Evolutionary conservation across 1,140 invertebrate genomes (phyloP), one percentile per base, ranked within the genome.

Genomic region (Lanistes nyassanus): DNA sequence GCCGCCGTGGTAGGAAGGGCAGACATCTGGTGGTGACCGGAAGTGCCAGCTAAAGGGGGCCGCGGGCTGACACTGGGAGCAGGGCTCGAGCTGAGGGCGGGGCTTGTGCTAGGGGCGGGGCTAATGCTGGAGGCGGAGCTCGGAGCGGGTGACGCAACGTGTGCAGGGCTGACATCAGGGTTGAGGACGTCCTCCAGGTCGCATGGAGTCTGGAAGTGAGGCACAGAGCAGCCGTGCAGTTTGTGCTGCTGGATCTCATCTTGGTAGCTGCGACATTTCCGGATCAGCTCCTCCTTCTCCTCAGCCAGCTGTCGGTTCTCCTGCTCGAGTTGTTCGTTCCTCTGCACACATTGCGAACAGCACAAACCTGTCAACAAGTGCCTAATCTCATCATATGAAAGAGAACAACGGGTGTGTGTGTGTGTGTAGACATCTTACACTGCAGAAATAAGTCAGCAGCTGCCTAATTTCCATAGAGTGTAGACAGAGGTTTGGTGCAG

Each of bases 211-310:
- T 62, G 29, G 36, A 72, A 72, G 55, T 62, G 56, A 2, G 70
- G 70, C 31, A 72, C 23, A 16, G 29, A n/a, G 56, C 70, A 72
- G 21, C 70, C 70, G 1, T 72, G 53, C 3, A 60, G 23, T 55
- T 42, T 60, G 55, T 72, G 70, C 56, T 72, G 70, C 56, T 72
- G 34, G 55, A 72, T 72, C 37, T 72, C 70, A 5, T 29, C 3
- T 55, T 72, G 55, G 56, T 72, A 72, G n/a, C 42, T 37, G 26
- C 23, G 56, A 37, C 70, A 72, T 36, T 72, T 58, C 19, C n/a
- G 21, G 34, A 72, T 60, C 36, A 72, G 55, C 26, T 72, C 56
- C 37, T 72, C 36, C 16, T 55, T 31, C 70, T 72, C 31, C 31
- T 60, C 26, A 13, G 37, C 34, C 31, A 72, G 56, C 19, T 60